phyloP scores from a whole-genome alignment of 2,888 invertebrate genomes.

The Lepidochitona cinerea region DNA sequence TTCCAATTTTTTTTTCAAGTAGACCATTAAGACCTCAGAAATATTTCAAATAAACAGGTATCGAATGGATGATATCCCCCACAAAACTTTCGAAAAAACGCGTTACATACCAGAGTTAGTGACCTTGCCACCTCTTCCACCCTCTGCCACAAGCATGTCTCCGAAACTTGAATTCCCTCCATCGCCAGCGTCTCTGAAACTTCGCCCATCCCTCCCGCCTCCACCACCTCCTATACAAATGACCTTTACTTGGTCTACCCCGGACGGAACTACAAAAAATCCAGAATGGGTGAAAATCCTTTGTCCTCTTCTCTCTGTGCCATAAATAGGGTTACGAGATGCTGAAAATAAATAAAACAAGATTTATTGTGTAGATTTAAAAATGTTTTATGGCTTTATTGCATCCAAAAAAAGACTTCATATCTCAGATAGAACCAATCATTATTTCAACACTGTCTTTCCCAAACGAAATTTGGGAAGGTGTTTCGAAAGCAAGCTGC shows the following conservation, averaged over 20 bases:
- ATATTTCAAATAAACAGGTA: too few relatives aligned
- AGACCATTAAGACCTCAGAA: too few relatives aligned
- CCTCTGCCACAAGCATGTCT: slow-evolving; percentile 26
- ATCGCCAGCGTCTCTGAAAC: slow-evolving; percentile 25
- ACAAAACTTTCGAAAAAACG: too few relatives aligned
- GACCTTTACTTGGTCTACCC: slow-evolving; percentile 26
- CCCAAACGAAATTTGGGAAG: too few relatives aligned
- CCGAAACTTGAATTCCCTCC: slow-evolving; percentile 32
- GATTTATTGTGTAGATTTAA: too few relatives aligned
- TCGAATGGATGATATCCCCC: too few relatives aligned
- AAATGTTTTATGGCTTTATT: too few relatives aligned
- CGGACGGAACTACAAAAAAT: slow-evolving; percentile 26
- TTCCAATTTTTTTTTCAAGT: too few relatives aligned
- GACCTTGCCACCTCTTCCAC: slow-evolving; percentile 29
- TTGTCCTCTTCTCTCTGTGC: slow-evolving; percentile 20
- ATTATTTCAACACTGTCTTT: too few relatives aligned
- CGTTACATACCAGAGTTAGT: neutral
- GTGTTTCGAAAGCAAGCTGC: too few relatives aligned
- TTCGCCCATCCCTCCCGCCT: slow-evolving; percentile 25
- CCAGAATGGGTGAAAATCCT: slow-evolving; percentile 23
- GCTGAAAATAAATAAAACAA: neutral
- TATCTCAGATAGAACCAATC: too few relatives aligned
- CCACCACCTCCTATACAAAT: slow-evolving; percentile 36
- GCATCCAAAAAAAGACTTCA: too few relatives aligned
- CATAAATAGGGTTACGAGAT: slow-evolving; percentile 12